Base-by-base conservation (phyloP, 2,113 vertebrate species). In the Archocentrus centrarchus region DNA sequence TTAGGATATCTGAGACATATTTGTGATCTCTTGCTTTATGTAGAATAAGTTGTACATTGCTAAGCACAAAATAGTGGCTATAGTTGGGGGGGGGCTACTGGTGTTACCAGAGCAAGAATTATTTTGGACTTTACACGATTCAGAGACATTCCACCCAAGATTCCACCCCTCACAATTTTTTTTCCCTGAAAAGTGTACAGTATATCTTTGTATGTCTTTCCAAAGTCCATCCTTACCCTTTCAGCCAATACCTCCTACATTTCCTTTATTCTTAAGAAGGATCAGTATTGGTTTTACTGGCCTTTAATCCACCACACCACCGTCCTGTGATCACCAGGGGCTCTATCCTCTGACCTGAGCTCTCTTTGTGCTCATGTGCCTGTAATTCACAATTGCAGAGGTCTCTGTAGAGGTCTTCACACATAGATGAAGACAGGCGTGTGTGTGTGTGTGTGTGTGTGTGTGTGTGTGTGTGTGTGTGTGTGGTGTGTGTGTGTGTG, bases 231-330 rank as follows among this genome's bases (percentile, higher is more conserved):
- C 14, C 62, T 39, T 66, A 14, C 14, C 35, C 44, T 81, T 39
- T 82, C 59, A 11, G 44, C 50, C 64, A 76, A 5, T 79, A 53
- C 77, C 81, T 85, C 70, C 60, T 68, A 11, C 64, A 73, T 82
- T 64, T 14, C 15, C 22, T 86, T 60, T 84, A 79, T 80, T 89
- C 83, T 84, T 81, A 68, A 66, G 81, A 77, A 27, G 32, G 32
- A 57, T 81, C 47, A 47, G 30, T 41, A 68, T 77, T 85, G 39
- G 41, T 11, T 87, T 84, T 37, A 66, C 53, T 85, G 66, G 63
- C 63, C 82, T 86, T 80, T 68, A 66, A 86, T 77, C 55, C 66
- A 63, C 61, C 68, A 81, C n/a, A 84, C 24, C 78, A 81, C 68
- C 30, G 35, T 68, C 32, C 50, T 86, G 84, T 81, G 75, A 91